Percentiles rank a stretch among this genome's conserved stretches.
These are phyloP conservation scores for Sitobion miscanthi DNA, from an alignment of 1,140 invertebrate species.

Conservation along the genomic window DNA sequence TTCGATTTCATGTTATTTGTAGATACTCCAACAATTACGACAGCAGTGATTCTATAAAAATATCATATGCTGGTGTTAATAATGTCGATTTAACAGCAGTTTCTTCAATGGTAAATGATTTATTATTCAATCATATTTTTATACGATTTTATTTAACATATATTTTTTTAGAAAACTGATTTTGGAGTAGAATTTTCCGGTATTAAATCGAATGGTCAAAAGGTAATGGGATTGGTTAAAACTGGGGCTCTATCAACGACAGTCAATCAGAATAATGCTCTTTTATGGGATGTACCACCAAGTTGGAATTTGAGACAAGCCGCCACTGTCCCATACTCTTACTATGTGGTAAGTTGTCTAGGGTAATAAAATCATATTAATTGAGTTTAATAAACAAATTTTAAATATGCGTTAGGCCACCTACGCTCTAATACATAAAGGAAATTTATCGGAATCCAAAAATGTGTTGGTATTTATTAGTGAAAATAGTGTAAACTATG, in stretches of 20 bases:
- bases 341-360: conserved; percentile 64
- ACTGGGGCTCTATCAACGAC: conserved; percentile 23
- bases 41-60: background rate
- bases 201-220: conserved; percentile 39
- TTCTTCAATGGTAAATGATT: conserved; percentile 29
- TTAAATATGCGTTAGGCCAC: background rate
- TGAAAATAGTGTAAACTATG: background rate
- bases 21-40: background rate
- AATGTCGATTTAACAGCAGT: conserved; percentile 25
- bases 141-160: background rate
- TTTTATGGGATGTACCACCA: conserved; percentile 67
- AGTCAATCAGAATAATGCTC: conserved; percentile 22
- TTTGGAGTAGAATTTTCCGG: conserved; percentile 57
- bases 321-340: conserved; percentile 70
- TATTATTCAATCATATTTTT: background rate
- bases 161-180: conserved; percentile 7
- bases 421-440: conserved; percentile 38
- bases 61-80: conserved; percentile 18
- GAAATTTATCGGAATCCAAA: conserved; percentile 33
- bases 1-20: background rate
- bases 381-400: background rate
- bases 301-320: conserved; percentile 70
- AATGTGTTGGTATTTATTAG: conserved; percentile 11
- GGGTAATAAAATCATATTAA: background rate
- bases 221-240: conserved; percentile 50